These are phyloP conservation scores for Trichogramma pretiosum DNA, from an alignment of 1,140 invertebrate genomes.

Conservation along the genomic window DNA sequence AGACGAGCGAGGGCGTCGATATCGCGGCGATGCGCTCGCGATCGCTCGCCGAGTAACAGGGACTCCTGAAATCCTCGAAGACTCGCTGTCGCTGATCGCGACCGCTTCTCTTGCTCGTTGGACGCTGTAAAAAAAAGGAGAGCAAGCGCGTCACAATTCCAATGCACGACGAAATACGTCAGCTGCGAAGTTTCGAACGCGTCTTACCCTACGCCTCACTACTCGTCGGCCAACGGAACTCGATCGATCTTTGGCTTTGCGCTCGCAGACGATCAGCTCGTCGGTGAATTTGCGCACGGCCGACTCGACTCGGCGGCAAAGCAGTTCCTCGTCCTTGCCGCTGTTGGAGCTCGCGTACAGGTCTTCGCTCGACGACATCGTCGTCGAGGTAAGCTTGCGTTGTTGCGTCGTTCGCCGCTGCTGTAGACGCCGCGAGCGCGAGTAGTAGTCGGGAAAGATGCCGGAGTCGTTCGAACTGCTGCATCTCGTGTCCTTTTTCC, in stretches of 20 bases:
- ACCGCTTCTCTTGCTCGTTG: too few relatives aligned
- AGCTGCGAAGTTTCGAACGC: too few relatives aligned
- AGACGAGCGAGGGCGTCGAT: slow-evolving; percentile 23
- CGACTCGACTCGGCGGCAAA: slow-evolving; percentile 27
- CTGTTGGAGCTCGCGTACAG: not conserved
- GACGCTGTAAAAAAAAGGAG: too few relatives aligned
- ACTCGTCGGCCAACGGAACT: not conserved
- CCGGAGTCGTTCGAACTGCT: slow-evolving; percentile 30
- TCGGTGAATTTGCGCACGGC: slow-evolving; percentile 33
- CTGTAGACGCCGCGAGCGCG: not conserved
- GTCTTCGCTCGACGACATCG: not conserved
- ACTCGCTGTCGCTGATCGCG: slow-evolving; percentile 23
- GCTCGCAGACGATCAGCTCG: slow-evolving; percentile 33
- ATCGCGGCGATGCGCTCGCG: slow-evolving; percentile 18
- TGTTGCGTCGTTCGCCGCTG: not conserved
- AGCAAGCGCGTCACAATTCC: too few relatives aligned
- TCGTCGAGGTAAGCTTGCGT: not conserved
- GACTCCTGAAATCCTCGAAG: slow-evolving; percentile 4
- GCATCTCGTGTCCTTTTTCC: not conserved
- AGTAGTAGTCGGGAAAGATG: slow-evolving; percentile 24
- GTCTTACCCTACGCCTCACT: slow-evolving; percentile 14
- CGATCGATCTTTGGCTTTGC: slow-evolving; percentile 21
- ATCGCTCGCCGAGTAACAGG: slow-evolving; percentile 5
- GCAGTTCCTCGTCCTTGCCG: slow-evolving; percentile 24
- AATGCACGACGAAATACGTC: too few relatives aligned